Evolutionary conservation across 2,888 invertebrate genomes (phyloP), one percentile per base, ranked within the genome.

Genomic region (Drosophila antonietae): DNA sequence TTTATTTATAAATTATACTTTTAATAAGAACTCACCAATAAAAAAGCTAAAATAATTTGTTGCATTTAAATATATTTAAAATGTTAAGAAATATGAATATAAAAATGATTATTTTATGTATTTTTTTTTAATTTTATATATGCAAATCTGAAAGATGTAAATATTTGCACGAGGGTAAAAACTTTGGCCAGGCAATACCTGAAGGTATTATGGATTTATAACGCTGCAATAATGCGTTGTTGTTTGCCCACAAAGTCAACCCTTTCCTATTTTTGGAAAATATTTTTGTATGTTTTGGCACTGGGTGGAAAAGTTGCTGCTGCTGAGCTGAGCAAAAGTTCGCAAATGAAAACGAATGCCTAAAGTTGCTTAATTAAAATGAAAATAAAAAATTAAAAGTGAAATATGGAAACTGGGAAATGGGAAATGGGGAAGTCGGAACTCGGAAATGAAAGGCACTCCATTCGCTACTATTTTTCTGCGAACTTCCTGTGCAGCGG

Each of bases 361-460:
- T 47, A 82, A 81, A 81, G 81, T 81, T 81, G 77, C 77, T 80
- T 81, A 82, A 80, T 82, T 81, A 74, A 82, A 82, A 72, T 61
- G 68, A 73, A 75, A 73, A 68, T 52, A 56, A 58, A 58, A 75
- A 64, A 15, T 35, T 9, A 52, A 39, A 39, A 53, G 20, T 55
- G n/a, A 28, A 55, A 41, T 37, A 23, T 51, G 18, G 20, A 28
- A 55, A 41, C 12, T 55, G 55, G 5, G 1, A 53, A 20, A 8
- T 8, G 51, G n/a, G n/a, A 41, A 55, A 7, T 55, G 55, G 35
- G 28, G 41, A 67, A 68, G 58, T 35, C 33, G 43, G 44, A 65
- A 33, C 18, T 39, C n/a, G 49, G 49, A 67, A 68, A 64, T 39
- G 43, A 44, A 49, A 56, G 28, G 14, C 68, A 33, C 79, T 78